Evolutionary conservation across 2,797 vertebrate genomes (phyloP).

Genomic region (Rhincodon typus): DNA sequence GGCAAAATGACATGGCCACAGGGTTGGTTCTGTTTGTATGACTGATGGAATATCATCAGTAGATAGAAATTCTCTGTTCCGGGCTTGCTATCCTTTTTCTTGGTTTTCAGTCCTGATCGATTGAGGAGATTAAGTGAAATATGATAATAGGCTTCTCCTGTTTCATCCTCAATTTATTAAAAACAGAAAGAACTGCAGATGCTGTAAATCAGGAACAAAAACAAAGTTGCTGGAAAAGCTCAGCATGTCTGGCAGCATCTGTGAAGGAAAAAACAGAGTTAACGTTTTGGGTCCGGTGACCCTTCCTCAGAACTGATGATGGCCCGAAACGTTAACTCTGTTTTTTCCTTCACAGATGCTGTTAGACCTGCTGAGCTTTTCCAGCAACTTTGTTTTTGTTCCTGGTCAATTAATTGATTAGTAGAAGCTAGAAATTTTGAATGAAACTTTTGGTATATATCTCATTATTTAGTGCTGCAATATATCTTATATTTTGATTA

Average conservation of each 20-base stretch:
- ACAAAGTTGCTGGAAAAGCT: too few species aligned
- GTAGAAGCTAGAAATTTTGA: neutral
- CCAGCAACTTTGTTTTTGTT: neutral
- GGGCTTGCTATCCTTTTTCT: neutral
- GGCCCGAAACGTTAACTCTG: too few species aligned
- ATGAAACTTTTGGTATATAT: neutral
- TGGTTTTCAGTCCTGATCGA: neutral
- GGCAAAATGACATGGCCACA: neutral
- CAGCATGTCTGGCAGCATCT: too few species aligned
- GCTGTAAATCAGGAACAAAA: too few species aligned
- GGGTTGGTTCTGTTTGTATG: neutral
- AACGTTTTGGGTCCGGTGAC: too few species aligned
- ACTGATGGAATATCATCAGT: neutral
- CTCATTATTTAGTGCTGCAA: neutral
- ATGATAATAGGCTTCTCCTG: too few species aligned
- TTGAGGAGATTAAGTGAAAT: neutral
- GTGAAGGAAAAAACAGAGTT: too few species aligned
- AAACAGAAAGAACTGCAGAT: too few species aligned
- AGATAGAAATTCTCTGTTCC: neutral
- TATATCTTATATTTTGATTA: conserved; percentile 38
- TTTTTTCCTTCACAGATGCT: too few species aligned
- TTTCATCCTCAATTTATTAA: neutral
- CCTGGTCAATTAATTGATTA: too few species aligned
- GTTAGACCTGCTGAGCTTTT: too few species aligned
- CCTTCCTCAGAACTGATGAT: too few species aligned